phyloP scores from a whole-genome alignment of 1,140 invertebrate genomes.

The Nephila pilipes region DNA sequence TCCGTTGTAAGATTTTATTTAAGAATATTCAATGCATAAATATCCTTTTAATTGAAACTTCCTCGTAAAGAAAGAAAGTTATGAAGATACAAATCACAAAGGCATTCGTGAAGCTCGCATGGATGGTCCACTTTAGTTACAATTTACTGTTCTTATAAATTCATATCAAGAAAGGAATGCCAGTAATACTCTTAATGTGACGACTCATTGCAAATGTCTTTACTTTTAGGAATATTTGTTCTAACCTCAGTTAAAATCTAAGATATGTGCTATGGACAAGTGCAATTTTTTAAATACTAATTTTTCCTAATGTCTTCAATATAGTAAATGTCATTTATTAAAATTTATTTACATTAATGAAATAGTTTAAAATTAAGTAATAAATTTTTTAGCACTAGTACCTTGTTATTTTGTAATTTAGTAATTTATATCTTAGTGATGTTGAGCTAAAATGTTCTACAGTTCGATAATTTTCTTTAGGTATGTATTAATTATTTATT shows the following conservation, averaged over 20 bases:
- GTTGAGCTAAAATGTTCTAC: too few relatives aligned
- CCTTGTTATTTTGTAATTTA: too few relatives aligned
- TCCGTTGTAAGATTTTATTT: neutral
- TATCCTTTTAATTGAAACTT: neutral
- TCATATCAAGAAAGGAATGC: neutral
- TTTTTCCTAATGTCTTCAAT: neutral
- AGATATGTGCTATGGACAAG: neutral
- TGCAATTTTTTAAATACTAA: neutral
- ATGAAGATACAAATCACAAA: slow-evolving; percentile 51
- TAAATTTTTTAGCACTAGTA: neutral
- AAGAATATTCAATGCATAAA: neutral
- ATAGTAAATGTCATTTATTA: neutral
- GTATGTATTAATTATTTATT: too few relatives aligned
- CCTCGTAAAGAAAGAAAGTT: neutral
- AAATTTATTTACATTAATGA: neutral
- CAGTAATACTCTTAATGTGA: neutral
- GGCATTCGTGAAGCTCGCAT: slow-evolving; percentile 46
- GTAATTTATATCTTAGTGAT: too few relatives aligned
- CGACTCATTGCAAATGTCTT: neutral
- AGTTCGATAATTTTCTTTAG: too few relatives aligned
- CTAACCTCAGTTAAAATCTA: neutral
- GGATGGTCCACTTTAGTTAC: slow-evolving; percentile 41
- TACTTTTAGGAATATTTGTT: neutral
- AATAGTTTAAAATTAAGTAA: neutral
- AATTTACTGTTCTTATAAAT: neutral